phyloP scores from a whole-genome alignment of 23 tunicate genomes.

The Phallusia fumigata region DNA sequence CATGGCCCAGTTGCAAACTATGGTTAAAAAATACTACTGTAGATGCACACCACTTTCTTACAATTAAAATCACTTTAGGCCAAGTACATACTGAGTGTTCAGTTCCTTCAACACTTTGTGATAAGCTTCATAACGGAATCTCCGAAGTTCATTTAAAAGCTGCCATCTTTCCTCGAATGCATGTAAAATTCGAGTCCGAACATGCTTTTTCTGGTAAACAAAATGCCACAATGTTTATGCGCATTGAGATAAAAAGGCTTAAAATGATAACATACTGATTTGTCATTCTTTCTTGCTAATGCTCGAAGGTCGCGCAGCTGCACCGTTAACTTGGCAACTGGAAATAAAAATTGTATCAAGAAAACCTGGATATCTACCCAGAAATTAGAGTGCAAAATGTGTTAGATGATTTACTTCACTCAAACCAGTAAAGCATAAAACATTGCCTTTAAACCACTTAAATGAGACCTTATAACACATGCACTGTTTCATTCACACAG shows the following conservation, averaged over 20 bases:
- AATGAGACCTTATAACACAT: too few species aligned
- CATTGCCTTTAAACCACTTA: too few species aligned
- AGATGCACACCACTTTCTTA: too few species aligned
- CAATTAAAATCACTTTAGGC: neutral
- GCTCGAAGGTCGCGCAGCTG: neutral
- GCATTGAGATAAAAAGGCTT: neutral
- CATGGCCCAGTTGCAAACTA: too few species aligned
- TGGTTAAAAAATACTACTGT: too few species aligned
- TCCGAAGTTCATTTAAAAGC: conserved; percentile 19
- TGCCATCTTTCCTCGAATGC: neutral
- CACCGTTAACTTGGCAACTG: neutral
- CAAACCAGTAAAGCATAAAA: neutral
- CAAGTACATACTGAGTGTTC: neutral
- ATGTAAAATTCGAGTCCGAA: neutral
- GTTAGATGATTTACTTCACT: neutral
- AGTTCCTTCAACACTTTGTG: conserved; percentile 20
- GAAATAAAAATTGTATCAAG: neutral
- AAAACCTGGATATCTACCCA: neutral
- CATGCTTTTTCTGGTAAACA: neutral
- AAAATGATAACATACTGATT: neutral
- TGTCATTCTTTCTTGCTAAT: neutral
- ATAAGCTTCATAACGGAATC: conserved; percentile 27
- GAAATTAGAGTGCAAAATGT: neutral
- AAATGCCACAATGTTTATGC: neutral
- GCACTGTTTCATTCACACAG: too few species aligned